These are phyloP conservation scores for Condylura cristata DNA, from an alignment of 2,113 vertebrate species.

Conservation along the genomic window DNA sequence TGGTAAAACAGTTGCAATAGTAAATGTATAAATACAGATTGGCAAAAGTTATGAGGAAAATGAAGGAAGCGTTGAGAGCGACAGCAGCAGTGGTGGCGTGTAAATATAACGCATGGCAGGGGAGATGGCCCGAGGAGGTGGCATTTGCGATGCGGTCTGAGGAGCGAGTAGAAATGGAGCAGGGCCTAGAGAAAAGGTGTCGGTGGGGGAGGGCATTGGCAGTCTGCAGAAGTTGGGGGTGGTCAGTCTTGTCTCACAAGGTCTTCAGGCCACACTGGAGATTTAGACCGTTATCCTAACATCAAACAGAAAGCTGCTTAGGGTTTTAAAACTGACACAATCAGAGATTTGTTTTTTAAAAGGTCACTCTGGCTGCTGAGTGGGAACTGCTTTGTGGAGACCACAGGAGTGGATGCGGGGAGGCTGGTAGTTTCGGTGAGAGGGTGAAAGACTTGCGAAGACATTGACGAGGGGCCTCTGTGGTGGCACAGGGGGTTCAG, in stretches of 20 bases:
- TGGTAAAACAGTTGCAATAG: background rate
- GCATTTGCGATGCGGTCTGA: background rate
- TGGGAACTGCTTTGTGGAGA: background rate
- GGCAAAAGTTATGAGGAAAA: background rate
- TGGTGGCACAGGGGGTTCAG: too few species aligned
- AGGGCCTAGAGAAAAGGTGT: background rate
- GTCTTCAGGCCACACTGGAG: background rate
- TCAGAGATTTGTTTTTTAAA: background rate
- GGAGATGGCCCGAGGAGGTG: background rate
- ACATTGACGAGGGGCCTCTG: background rate
- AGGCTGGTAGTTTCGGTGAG: background rate
- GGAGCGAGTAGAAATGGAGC: background rate
- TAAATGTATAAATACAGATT: background rate
- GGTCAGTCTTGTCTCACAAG: background rate
- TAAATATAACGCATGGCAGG: fast-evolving
- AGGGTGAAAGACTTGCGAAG: background rate
- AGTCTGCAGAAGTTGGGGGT: background rate
- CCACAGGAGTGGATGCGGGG: background rate
- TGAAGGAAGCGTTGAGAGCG: background rate
- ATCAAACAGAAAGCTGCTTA: background rate
- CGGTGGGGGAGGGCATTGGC: background rate
- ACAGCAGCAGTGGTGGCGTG: fast-evolving
- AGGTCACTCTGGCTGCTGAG: background rate
- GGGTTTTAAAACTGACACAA: background rate
- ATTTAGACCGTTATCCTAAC: conserved; percentile 30